Base-by-base conservation (phyloP, 2,797 vertebrate species). In the Phrynocephalus vlangalii region DNA sequence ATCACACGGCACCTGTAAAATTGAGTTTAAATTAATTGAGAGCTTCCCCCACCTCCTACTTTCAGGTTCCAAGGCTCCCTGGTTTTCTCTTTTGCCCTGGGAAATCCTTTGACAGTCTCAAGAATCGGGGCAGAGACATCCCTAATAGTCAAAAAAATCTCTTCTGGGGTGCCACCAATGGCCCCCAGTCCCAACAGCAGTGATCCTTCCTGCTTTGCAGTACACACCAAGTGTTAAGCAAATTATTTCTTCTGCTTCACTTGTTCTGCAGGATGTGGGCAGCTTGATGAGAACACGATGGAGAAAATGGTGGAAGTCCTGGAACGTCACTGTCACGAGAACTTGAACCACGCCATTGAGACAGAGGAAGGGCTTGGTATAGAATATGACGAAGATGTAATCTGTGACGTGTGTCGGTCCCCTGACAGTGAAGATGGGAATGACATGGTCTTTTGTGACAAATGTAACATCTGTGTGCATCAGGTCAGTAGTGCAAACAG, bases 391-490 rank as follows among this genome's bases (percentile, higher is more conserved):
- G 99, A 99, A 96, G 98, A 99, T 0, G 99, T 99, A 82, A 98
- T 99, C 94, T 99, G 99, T 87, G 99, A 99, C 38, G 99, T 99
- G 88, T 99, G 99, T 93, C 98, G 97, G 83, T 99, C 99, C 56
- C 99, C 99, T 0, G 98, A 99, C 94, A 99, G 98, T 22, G 99
- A 99, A 89, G 99, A 99, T 90, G 99, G 99, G 9, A 99, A 99
- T 89, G 99, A 99, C 95, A 99, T 99, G 99, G 99, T 99, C 87
- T 99, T 99, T 95, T 99, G 99, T 94, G 99, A 99, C 97, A 98
- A 99, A 95, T 99, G 99, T 96, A 99, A 99, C 96, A 97, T 99
- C 95, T 99, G 99, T 84, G 99, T 99, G 75, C 99, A 99, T 95
- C 99, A 99, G 98, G 99, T 99, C 89, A 94, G 97, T 94, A 91